Percentiles rank a stretch among this genome's conserved stretches.
Conservation (phyloP, 2,797 vertebrate species). For the Pelobates cultripes region DNA sequence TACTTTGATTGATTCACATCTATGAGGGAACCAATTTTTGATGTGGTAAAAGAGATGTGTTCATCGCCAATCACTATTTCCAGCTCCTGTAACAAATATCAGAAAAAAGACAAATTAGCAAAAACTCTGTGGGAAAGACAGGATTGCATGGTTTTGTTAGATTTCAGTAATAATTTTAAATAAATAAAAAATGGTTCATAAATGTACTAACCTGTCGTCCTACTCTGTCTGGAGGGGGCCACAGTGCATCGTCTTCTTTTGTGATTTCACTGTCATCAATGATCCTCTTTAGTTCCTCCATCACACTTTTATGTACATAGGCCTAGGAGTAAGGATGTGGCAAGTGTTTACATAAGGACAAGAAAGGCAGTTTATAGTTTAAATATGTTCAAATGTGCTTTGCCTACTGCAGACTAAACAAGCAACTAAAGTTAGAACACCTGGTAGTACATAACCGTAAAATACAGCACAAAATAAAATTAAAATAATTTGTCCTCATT, state of each 20-base stretch:
- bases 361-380: too few relatives aligned
- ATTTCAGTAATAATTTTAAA: neutral
- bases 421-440: too few relatives aligned
- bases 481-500: too few relatives aligned
- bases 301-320: conserved; percentile 97
- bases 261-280: conserved; percentile 99
- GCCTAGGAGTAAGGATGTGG: conserved; percentile 73
- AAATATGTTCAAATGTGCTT: too few relatives aligned
- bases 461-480: too few relatives aligned
- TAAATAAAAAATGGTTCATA: too few relatives aligned
- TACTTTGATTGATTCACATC: conserved; percentile 99
- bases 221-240: conserved; percentile 96
- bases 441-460: too few relatives aligned
- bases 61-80: conserved; percentile 98
- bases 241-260: conserved; percentile 97
- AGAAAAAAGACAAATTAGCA: neutral
- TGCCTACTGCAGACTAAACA: too few relatives aligned
- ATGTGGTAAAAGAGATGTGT: conserved; percentile 98
- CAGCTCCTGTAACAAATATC: conserved; percentile 81
- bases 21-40: conserved; percentile 98
- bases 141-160: neutral
- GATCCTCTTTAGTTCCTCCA: conserved; percentile 97
- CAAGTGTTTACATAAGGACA: neutral
- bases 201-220: conserved; percentile 86
- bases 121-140: too few relatives aligned